These are phyloP conservation scores for Orycteropus afer DNA, from an alignment of 2,113 vertebrate species.

Conservation along the genomic window DNA sequence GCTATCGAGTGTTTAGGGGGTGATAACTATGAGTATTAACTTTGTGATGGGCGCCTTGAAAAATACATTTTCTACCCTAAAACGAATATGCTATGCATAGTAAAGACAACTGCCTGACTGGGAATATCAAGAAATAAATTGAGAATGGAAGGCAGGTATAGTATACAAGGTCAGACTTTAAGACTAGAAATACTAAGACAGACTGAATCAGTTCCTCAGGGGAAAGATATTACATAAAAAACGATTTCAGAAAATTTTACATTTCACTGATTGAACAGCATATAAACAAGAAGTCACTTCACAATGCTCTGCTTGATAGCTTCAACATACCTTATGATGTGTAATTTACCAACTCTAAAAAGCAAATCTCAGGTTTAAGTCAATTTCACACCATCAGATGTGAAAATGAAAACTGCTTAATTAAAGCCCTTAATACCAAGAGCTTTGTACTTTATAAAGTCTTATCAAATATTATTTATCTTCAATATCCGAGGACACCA, in stretches of 20 bases:
- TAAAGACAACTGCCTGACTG: neutral
- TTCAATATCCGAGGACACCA: neutral
- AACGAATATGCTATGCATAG: neutral
- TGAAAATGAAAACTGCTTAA: slow-evolving; percentile 28
- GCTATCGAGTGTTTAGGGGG: too few species aligned
- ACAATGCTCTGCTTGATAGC: neutral
- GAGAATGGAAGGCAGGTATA: neutral
- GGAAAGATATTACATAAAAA: neutral
- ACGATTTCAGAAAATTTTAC: neutral
- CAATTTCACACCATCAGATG: neutral
- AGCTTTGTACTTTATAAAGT: neutral
- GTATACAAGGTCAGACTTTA: neutral
- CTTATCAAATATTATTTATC: neutral
- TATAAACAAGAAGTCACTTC: neutral
- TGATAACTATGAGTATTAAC: neutral
- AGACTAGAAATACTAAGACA: neutral
- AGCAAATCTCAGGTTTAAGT: slow-evolving; percentile 12
- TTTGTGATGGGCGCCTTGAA: neutral
- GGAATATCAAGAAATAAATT: slow-evolving; percentile 4
- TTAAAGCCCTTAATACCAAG: slow-evolving; percentile 48
- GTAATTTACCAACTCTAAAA: neutral
- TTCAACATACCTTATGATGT: neutral
- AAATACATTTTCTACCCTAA: neutral
- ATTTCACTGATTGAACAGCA: neutral
- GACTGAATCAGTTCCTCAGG: neutral